A percentile compares a stretch with the other conserved stretches of the same genome.
Evolutionary conservation across 2,888 invertebrate species (phyloP).

Genomic region (Nomada hirtipes): DNA sequence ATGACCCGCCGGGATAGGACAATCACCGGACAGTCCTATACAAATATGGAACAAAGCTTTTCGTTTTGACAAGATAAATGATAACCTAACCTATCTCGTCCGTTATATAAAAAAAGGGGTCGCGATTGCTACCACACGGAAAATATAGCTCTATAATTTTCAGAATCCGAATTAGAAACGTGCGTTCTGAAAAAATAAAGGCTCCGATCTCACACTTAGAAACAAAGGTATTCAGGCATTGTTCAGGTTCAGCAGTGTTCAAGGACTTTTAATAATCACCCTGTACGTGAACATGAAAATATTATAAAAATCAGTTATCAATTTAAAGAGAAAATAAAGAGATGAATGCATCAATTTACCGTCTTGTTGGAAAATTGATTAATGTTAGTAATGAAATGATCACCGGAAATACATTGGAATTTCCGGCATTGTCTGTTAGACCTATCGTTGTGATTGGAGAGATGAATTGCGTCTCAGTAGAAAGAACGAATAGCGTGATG

Average conservation of each 20-base stretch:
- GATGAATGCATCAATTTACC: not conserved
- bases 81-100: constrained; percentile 51
- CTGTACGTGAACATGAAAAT: not conserved
- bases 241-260: constrained; percentile 45
- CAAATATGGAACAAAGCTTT: constrained; percentile 6
- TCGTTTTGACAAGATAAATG: constrained; percentile 17
- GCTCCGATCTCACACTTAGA: constrained; percentile 39
- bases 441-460: constrained; percentile 50
- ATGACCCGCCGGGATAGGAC: not conserved
- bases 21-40: not conserved
- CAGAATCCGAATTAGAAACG: constrained; percentile 17
- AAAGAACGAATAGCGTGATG: constrained; percentile 63
- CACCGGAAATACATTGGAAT: constrained; percentile 63
- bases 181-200: constrained; percentile 37
- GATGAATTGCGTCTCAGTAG: constrained; percentile 39
- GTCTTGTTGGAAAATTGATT: constrained; percentile 25
- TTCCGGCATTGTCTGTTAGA: constrained; percentile 61
- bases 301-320: constrained; percentile 32
- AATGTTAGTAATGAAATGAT: constrained; percentile 66
- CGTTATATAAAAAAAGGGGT: not conserved
- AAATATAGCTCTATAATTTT: not conserved
- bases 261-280: constrained; percentile 51
- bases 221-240: constrained; percentile 60
- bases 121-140: not conserved
- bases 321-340: constrained; percentile 35